These are phyloP conservation scores for Drosophila fulvimacula DNA, from an alignment of 2,888 invertebrate genomes.

Conservation along the genomic window DNA sequence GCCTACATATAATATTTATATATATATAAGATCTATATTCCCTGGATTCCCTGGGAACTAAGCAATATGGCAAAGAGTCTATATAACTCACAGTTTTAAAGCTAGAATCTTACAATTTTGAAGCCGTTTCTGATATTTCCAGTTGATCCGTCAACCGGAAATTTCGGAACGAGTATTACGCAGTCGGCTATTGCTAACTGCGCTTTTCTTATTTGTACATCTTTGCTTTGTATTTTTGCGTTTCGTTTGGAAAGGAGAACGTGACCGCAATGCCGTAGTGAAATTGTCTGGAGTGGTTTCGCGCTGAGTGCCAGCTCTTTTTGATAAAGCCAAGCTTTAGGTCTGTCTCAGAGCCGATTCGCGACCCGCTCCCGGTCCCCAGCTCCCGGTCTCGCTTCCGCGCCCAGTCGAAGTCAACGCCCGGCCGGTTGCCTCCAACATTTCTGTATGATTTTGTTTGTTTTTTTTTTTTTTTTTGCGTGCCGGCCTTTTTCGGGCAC, in stretches of 20 bases:
- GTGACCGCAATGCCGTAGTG: conserved; percentile 74
- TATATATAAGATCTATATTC: neutral
- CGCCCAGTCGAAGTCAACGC: conserved; percentile 63
- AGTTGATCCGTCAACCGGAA: fast-evolving
- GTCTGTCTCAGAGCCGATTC: conserved; percentile 2
- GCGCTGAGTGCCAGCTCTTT: conserved; percentile 39
- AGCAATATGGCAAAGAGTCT: neutral
- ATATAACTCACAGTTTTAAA: neutral
- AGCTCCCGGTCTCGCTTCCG: conserved; percentile 45
- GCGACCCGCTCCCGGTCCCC: neutral
- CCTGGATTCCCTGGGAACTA: neutral
- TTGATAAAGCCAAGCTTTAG: conserved; percentile 46
- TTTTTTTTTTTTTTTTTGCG: conserved; percentile 2
- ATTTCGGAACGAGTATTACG: neutral
- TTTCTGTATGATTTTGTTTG: conserved; percentile 2
- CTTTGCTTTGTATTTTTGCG: conserved; percentile 15
- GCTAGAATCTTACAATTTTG: neutral
- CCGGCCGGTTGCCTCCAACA: conserved; percentile 41
- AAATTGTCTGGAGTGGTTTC: conserved; percentile 55
- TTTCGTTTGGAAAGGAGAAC: conserved; percentile 64
- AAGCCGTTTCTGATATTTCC: neutral
- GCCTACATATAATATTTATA: too few species aligned
- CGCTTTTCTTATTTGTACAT: conserved; percentile 8
- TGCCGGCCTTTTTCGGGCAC: conserved; percentile 75
- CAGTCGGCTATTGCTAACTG: neutral